Percentiles rank a stretch among this genome's conserved stretches.
Conservation (phyloP, 1,140 invertebrate species). For the Magallana gigas region DNA sequence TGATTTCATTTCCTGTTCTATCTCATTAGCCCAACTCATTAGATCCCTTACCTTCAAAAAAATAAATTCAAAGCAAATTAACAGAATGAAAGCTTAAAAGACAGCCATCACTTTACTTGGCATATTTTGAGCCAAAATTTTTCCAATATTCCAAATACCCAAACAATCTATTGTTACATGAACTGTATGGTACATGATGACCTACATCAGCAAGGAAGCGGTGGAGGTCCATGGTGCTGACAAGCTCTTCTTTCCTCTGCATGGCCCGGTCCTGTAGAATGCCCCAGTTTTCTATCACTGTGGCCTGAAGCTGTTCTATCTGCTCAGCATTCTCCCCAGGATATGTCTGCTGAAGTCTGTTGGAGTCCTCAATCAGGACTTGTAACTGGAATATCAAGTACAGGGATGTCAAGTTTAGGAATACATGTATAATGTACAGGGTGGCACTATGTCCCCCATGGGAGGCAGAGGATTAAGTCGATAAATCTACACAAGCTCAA, state of each 20-base stretch:
- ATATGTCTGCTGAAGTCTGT: slow-evolving; percentile 91
- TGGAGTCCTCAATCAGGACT: slow-evolving; percentile 94
- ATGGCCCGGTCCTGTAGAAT: slow-evolving; percentile 90
- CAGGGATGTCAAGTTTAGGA: background rate
- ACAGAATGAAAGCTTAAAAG: background rate
- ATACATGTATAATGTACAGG: background rate
- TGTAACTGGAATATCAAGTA: slow-evolving; percentile 77
- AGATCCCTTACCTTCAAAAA: slow-evolving; percentile 89
- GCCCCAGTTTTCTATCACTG: slow-evolving; percentile 93
- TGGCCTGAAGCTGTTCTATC: slow-evolving; percentile 90
- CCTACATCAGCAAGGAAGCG: slow-evolving; percentile 88
- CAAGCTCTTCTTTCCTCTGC: slow-evolving; percentile 88
- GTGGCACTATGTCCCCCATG: too few relatives aligned
- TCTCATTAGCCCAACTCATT: slow-evolving; percentile 90
- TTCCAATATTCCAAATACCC: too few relatives aligned
- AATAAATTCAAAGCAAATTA: background rate
- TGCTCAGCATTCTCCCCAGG: slow-evolving; percentile 95
- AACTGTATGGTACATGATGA: background rate
- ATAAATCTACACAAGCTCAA: too few relatives aligned
- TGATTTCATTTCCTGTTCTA: slow-evolving; percentile 89
- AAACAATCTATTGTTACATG: too few relatives aligned
- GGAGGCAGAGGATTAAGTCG: too few relatives aligned
- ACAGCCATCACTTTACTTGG: background rate
- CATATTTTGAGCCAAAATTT: too few relatives aligned
- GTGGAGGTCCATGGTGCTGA: slow-evolving; percentile 93